Evolutionary conservation across 2,797 vertebrate genomes (phyloP).

Genomic region (Otolemur crassicaudatus): DNA sequence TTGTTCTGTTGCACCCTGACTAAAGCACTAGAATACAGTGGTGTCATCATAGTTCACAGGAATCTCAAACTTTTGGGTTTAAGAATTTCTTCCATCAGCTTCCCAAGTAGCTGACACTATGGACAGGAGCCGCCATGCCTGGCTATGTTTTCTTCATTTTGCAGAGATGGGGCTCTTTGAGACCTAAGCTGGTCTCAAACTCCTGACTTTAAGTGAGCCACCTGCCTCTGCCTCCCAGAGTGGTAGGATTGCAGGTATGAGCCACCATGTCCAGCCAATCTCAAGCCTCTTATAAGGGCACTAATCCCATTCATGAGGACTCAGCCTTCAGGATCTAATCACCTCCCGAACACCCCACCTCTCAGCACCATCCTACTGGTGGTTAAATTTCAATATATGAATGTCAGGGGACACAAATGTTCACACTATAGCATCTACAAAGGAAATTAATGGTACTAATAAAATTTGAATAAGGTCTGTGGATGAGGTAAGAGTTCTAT

Average conservation of each 20-base stretch:
- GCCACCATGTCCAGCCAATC: neutral
- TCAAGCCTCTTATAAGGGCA: neutral
- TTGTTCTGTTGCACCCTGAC: neutral
- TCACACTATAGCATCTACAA: neutral
- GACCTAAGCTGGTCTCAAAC: neutral
- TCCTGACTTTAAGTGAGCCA: neutral
- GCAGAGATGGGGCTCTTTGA: neutral
- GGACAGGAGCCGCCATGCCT: neutral
- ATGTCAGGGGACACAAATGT: neutral
- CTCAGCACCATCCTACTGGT: neutral
- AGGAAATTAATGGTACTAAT: neutral
- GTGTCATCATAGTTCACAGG: neutral
- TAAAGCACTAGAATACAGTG: neutral
- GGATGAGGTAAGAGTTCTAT: neutral
- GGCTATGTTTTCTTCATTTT: neutral
- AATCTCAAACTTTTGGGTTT: neutral
- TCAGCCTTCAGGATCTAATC: neutral
- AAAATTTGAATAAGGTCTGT: neutral
- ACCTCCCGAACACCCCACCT: neutral
- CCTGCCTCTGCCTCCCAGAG: neutral
- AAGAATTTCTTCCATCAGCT: neutral
- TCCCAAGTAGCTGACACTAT: neutral
- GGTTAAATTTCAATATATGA: no score
- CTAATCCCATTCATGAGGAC: neutral
- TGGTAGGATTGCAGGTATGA: neutral